Evolutionary conservation across 2,113 vertebrate species (phyloP).

Genomic region (Spizaetus ornatus): DNA sequence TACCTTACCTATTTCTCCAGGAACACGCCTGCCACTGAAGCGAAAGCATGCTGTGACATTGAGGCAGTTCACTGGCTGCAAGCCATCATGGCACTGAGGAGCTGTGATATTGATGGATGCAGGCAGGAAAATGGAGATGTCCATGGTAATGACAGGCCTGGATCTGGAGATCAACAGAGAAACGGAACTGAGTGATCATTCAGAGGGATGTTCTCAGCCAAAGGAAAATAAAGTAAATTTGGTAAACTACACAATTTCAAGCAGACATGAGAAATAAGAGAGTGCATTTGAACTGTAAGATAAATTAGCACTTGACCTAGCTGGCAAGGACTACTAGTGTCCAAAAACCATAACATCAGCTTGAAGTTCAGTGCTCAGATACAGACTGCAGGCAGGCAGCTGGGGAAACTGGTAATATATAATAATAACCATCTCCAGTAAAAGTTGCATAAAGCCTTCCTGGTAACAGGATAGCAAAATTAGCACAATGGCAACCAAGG

Average conservation of each 20-base stretch:
- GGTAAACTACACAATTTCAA: not conserved
- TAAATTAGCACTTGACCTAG: not conserved
- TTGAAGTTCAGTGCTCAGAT: not conserved
- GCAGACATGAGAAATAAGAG: not conserved
- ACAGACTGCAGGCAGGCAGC: not conserved
- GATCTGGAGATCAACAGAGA: constrained; percentile 73
- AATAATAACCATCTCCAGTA: not conserved
- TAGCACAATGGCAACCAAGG: not conserved
- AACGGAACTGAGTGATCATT: not conserved
- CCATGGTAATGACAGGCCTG: constrained; percentile 89
- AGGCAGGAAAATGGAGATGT: constrained; percentile 86
- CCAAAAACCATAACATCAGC: not conserved
- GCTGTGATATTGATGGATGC: constrained; percentile 92
- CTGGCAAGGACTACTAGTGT: not conserved
- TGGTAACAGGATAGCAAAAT: not conserved
- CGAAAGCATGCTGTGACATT: constrained; percentile 84
- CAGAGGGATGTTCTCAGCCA: not conserved
- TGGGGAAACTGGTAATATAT: not conserved
- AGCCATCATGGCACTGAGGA: constrained; percentile 90
- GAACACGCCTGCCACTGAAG: constrained; percentile 86
- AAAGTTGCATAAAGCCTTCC: not conserved
- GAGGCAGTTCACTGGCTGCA: constrained; percentile 88
- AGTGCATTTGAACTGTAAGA: not conserved
- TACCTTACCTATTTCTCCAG: constrained; percentile 88
- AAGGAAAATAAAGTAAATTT: not conserved